Conservation (phyloP, 2,797 vertebrate species). For the Coccyzus lansbergi region DNA sequence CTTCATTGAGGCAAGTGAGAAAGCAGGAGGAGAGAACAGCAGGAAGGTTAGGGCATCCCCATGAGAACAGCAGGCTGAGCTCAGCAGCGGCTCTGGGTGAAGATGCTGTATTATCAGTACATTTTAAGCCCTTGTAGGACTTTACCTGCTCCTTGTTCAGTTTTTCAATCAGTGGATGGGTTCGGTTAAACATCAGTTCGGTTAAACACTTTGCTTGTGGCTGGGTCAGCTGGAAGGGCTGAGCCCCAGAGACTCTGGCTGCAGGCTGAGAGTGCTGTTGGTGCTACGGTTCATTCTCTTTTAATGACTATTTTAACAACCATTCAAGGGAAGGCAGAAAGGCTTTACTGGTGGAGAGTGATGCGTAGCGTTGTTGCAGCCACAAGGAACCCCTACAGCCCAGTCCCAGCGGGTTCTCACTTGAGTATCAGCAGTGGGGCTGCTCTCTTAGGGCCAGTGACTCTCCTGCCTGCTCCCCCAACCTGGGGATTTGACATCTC, state of each 20-base stretch:
- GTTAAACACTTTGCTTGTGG: background rate
- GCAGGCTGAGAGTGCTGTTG: fast-evolving
- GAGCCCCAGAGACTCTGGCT: background rate
- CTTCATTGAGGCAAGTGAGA: background rate
- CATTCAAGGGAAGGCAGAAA: fast-evolving
- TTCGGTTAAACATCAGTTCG: fast-evolving
- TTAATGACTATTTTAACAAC: fast-evolving
- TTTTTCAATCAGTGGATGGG: background rate
- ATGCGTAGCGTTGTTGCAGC: fast-evolving
- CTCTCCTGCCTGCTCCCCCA: background rate
- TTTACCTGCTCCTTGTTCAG: background rate
- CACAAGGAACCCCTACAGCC: fast-evolving
- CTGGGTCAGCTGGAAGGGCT: background rate
- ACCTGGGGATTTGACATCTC: fast-evolving
- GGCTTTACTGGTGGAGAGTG: background rate
- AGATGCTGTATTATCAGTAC: background rate
- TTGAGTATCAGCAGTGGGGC: fast-evolving
- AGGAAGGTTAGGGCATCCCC: no score
- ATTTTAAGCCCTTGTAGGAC: background rate
- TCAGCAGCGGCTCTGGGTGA: fast-evolving
- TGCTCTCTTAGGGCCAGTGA: fast-evolving
- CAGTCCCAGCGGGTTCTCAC: fast-evolving
- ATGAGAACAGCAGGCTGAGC: fast-evolving
- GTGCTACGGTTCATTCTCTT: fast-evolving
- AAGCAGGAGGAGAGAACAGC: background rate